Percentiles rank a stretch among this genome's conserved stretches.
These are phyloP conservation scores for Meteorus cinctellus DNA, from an alignment of 2,888 invertebrate species.

Conservation along the genomic window DNA sequence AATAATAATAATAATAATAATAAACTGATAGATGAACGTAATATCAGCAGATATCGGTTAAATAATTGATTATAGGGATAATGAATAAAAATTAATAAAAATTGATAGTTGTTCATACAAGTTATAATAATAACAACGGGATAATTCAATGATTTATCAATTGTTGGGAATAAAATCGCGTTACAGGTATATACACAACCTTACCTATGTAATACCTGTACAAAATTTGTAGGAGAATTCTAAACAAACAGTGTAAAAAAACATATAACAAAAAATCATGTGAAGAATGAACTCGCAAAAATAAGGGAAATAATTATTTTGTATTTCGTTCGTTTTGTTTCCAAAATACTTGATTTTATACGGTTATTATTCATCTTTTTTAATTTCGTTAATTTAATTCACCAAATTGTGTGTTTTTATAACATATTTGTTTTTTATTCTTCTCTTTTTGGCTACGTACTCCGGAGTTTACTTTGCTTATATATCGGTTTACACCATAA, in stretches of 20 bases:
- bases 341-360: too few species aligned
- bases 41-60: too few species aligned
- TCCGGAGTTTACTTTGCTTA: constrained; percentile 41
- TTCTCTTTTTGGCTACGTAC: constrained; percentile 51
- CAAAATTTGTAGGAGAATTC: too few species aligned
- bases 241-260: too few species aligned
- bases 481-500: not conserved
- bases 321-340: too few species aligned
- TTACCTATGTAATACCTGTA: too few species aligned
- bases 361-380: not conserved
- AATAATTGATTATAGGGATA: not conserved
- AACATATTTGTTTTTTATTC: constrained; percentile 26
- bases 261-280: too few species aligned
- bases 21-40: constrained; percentile 48
- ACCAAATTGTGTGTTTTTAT: constrained; percentile 35
- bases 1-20: constrained; percentile 58
- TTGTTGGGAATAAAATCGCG: not conserved
- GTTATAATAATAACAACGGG: constrained; percentile 56
- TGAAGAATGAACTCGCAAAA: too few species aligned
- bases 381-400: not conserved
- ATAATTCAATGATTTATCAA: not conserved
- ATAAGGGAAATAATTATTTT: not conserved
- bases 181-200: not conserved
- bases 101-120: constrained; percentile 57
- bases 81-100: constrained; percentile 58